These are phyloP conservation scores for Stenoptilia bipunctidactyla DNA, from an alignment of 2,888 invertebrate genomes.

Conservation along the genomic window DNA sequence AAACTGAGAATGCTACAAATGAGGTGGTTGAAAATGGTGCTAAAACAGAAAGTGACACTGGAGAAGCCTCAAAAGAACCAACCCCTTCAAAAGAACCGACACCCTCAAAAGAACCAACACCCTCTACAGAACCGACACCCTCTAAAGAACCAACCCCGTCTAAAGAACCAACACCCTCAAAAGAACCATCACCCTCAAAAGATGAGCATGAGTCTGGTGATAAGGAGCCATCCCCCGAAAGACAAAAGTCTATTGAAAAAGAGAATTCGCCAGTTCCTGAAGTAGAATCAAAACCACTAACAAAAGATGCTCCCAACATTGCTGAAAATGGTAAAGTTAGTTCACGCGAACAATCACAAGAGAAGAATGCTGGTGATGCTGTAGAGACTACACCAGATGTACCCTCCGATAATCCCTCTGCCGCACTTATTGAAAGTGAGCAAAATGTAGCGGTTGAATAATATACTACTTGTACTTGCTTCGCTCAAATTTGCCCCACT, in stretches of 20 bases:
- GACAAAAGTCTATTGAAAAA: conserved; percentile 36
- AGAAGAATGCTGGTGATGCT: conserved; percentile 31
- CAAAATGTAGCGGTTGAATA: conserved; percentile 47
- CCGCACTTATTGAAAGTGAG: conserved; percentile 56
- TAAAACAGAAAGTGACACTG: conserved; percentile 3
- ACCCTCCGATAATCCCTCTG: conserved; percentile 48
- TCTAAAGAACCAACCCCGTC: too few species aligned
- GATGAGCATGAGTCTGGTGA: conserved; percentile 29
- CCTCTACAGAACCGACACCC: conserved; percentile 25
- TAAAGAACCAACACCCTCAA: conserved; percentile 23
- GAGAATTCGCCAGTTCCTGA: conserved; percentile 28
- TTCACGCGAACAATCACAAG: conserved; percentile 54
- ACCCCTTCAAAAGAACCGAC: conserved; percentile 28
- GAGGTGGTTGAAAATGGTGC: conserved; percentile 17
- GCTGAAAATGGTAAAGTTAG: conserved; percentile 51
- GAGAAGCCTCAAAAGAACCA: conserved; percentile 23
- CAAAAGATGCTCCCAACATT: conserved; percentile 43
- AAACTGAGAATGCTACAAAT: conserved; percentile 25
- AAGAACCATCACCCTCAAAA: conserved; percentile 9
- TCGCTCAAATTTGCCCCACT: conserved; percentile 55
- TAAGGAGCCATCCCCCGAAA: conserved; percentile 29
- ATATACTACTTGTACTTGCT: conserved; percentile 30
- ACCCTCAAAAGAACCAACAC: conserved; percentile 27
- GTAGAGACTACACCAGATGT: conserved; percentile 34
- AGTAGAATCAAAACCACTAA: conserved; percentile 27